A percentile compares a stretch with the other conserved stretches of the same genome.
Evolutionary conservation across 2,888 invertebrate species (phyloP).

Genomic region (Philhelius pedissequus): DNA sequence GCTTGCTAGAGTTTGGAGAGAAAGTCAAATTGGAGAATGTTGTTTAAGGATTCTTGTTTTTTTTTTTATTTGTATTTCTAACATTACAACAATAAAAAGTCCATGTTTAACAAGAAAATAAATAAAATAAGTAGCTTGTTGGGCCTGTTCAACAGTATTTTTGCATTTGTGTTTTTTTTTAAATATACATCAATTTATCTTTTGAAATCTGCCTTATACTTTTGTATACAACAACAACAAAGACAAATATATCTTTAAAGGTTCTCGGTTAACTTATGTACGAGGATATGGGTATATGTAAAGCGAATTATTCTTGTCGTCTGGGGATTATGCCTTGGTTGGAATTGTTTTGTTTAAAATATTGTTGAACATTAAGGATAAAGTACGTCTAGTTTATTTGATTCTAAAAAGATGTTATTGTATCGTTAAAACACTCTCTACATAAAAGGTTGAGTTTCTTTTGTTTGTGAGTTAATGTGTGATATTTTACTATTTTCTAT

Average conservation of each 20-base stretch:
- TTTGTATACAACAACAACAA: background rate
- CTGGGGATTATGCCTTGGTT: background rate
- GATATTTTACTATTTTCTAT: background rate
- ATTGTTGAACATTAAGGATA: background rate
- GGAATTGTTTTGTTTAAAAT: background rate
- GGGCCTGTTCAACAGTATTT: background rate
- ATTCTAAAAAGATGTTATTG: background rate
- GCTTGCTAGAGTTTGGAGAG: background rate
- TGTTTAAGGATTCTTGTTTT: slow-evolving; percentile 6
- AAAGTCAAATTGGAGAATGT: background rate
- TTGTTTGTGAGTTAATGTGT: background rate
- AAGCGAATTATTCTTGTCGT: background rate
- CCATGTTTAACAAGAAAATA: background rate
- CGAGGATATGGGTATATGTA: no score
- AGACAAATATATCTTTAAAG: background rate
- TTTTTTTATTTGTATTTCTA: background rate
- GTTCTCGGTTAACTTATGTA: no score
- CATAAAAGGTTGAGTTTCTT: background rate
- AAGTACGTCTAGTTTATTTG: background rate
- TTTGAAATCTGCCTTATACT: background rate
- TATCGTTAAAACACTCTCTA: background rate
- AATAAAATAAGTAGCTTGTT: slow-evolving; percentile 4
- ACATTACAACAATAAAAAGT: background rate
- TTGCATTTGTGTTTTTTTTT: background rate
- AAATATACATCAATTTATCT: background rate